These are phyloP conservation scores for Elachura formosa DNA, from an alignment of 2,113 vertebrate genomes.

Conservation along the genomic window DNA sequence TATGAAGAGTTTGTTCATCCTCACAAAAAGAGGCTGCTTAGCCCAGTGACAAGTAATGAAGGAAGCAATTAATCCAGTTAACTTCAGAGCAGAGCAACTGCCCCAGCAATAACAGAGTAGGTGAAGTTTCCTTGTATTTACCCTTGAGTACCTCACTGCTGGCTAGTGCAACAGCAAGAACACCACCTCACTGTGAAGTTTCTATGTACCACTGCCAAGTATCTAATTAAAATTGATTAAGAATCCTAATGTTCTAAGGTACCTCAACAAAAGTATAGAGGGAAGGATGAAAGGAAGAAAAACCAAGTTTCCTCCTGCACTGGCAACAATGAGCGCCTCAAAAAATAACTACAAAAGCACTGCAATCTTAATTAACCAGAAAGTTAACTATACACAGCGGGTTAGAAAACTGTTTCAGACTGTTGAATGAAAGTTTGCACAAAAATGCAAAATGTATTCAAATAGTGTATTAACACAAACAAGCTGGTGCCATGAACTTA, in stretches of 20 bases:
- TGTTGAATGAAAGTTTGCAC: not conserved
- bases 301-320: not conserved
- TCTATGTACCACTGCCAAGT: not conserved
- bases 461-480: not conserved
- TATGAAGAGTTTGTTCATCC: not conserved
- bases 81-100: not conserved
- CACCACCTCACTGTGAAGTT: not conserved
- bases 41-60: not conserved
- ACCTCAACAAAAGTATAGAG: not conserved
- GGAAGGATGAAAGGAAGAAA: not conserved
- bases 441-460: not conserved
- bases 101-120: rapidly evolving
- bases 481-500: conserved; percentile 33
- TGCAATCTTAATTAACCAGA: not conserved
- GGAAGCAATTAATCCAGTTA: not conserved
- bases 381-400: not conserved
- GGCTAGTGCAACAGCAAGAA: not conserved
- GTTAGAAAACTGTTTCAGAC: not conserved
- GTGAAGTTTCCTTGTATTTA: not conserved
- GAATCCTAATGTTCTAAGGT: not conserved
- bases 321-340: not conserved
- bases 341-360: not conserved
- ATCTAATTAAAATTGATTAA: not conserved
- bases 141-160: not conserved
- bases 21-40: not conserved